Conservation (phyloP, 1,140 invertebrate genomes). For the Condylostylus longicornis region DNA sequence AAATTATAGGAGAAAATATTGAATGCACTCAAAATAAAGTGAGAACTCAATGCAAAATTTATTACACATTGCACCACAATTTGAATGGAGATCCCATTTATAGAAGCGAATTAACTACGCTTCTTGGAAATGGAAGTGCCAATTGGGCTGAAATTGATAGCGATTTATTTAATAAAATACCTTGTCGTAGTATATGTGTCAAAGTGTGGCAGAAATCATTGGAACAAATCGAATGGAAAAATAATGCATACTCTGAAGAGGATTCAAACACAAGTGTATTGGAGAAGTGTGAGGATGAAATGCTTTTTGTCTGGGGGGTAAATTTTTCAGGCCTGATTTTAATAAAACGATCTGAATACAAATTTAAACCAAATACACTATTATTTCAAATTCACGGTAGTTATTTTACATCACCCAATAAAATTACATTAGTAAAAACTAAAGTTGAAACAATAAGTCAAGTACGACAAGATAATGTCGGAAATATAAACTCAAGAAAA, state of each 20-base stretch:
- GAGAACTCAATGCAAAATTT: slow-evolving; percentile 48
- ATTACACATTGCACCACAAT: slow-evolving; percentile 67
- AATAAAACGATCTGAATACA: slow-evolving; percentile 32
- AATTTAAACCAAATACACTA: slow-evolving; percentile 61
- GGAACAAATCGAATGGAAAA: no score
- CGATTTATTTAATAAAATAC: slow-evolving; percentile 18
- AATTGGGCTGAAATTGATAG: slow-evolving; percentile 42
- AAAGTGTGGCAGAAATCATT: no score
- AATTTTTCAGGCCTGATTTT: slow-evolving; percentile 67
- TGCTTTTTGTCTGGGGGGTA: slow-evolving; percentile 68
- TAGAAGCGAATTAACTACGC: slow-evolving; percentile 58
- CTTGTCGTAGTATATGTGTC: no score
- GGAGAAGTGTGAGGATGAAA: slow-evolving; percentile 28
- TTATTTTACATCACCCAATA: slow-evolving; percentile 55
- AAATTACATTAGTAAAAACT: slow-evolving; percentile 15
- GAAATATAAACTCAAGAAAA: no score
- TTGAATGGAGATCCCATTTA: slow-evolving; percentile 62
- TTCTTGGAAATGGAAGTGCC: slow-evolving; percentile 41
- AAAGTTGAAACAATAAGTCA: no score
- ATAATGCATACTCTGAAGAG: slow-evolving; percentile 5
- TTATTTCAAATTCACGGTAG: slow-evolving; percentile 79
- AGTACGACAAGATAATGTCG: no score
- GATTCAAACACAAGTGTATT: not conserved
- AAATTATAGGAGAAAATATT: slow-evolving; percentile 49
- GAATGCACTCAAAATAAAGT: slow-evolving; percentile 29